Evolutionary conservation across 2,113 vertebrate species (phyloP).

Genomic region (Myiagra hebetior): DNA sequence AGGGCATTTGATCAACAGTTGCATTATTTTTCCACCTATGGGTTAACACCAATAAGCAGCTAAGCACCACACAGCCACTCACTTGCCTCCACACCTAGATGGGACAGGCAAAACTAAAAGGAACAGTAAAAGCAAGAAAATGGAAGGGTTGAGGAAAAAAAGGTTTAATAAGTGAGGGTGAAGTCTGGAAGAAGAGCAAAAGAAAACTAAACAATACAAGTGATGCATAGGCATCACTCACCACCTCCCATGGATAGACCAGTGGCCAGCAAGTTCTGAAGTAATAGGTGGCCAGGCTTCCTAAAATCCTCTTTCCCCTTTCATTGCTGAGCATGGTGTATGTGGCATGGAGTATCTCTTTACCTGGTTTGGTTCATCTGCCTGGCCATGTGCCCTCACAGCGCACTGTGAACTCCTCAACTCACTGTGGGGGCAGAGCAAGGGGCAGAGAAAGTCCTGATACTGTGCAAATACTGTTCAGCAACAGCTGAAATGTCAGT

Average conservation of each 20-base stretch:
- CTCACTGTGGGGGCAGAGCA: background rate
- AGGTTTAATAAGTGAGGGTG: background rate
- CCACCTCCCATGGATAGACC: fast-evolving
- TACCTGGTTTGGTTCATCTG: background rate
- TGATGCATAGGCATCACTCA: background rate
- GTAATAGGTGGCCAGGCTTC: background rate
- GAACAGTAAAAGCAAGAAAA: background rate
- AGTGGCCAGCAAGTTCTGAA: background rate
- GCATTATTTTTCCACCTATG: background rate
- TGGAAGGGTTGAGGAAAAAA: fast-evolving
- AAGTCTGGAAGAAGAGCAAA: background rate
- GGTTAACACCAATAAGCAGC: background rate
- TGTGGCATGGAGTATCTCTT: background rate
- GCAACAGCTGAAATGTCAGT: background rate
- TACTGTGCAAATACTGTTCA: background rate
- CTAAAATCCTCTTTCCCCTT: background rate
- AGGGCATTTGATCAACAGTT: background rate
- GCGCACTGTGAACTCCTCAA: background rate
- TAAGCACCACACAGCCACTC: background rate
- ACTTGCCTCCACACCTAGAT: background rate
- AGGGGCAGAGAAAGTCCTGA: background rate
- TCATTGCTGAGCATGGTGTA: no score
- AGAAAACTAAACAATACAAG: background rate
- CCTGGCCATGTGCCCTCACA: background rate
- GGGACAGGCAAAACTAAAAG: background rate